These are phyloP conservation scores for Ditula angustiorana DNA, from an alignment of 2,888 invertebrate genomes.

Conservation along the genomic window DNA sequence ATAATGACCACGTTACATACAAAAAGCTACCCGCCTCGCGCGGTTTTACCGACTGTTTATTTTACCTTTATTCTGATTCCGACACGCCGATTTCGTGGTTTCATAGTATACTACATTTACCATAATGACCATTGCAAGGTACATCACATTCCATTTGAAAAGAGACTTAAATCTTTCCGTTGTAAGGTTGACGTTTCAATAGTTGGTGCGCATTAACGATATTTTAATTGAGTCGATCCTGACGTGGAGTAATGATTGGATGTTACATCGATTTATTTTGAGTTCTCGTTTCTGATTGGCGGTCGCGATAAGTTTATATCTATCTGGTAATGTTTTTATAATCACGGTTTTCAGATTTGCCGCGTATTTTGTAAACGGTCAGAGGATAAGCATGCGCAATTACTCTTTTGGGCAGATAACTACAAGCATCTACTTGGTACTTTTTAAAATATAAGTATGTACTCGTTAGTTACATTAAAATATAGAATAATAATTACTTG, in stretches of 20 bases:
- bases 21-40: conserved; percentile 59
- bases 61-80: conserved; percentile 82
- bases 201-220: conserved; percentile 76
- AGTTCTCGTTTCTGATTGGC: conserved; percentile 84
- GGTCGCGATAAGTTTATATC: conserved; percentile 82
- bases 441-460: no score
- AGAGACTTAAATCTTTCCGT: conserved; percentile 52
- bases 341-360: conserved; percentile 68
- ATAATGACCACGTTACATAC: conserved; percentile 71
- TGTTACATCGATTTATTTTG: conserved; percentile 84
- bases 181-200: conserved; percentile 68
- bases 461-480: no score
- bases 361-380: conserved; percentile 54
- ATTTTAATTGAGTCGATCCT: conserved; percentile 85
- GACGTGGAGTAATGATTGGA: conserved; percentile 85
- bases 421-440: neutral
- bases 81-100: conserved; percentile 84
- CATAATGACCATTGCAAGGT: conserved; percentile 82
- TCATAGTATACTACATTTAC: conserved; percentile 80
- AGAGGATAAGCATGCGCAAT: conserved; percentile 4
- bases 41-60: conserved; percentile 78
- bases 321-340: conserved; percentile 82
- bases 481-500: no score
- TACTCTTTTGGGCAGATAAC: neutral
- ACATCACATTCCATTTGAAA: conserved; percentile 56